Conservation (phyloP, 2,113 vertebrate genomes). For the Hemichromis elongatus region DNA sequence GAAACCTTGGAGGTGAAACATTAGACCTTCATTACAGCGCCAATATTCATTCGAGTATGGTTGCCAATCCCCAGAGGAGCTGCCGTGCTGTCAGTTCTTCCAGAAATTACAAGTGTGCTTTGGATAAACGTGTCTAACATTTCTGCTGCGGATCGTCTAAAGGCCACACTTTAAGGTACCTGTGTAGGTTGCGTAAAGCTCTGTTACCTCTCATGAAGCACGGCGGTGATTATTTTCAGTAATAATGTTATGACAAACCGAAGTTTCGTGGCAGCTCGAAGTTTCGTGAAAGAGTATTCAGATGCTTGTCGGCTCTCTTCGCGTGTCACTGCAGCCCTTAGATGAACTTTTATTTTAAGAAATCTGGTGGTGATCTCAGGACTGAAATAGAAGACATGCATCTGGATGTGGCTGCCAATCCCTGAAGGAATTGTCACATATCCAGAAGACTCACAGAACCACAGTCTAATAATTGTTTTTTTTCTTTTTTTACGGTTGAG, state of each 20-base stretch:
- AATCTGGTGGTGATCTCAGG: not conserved
- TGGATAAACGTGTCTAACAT: not conserved
- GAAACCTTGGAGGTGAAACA: not conserved
- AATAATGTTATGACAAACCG: not conserved
- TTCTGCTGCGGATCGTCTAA: not conserved
- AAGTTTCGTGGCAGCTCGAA: fast-evolving
- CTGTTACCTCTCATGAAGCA: not conserved
- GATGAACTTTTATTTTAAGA: not conserved
- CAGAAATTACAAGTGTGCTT: not conserved
- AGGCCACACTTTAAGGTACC: not conserved
- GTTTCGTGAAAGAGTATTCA: not conserved
- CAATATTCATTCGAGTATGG: not conserved
- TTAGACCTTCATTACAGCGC: not conserved
- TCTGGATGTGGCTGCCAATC: not conserved
- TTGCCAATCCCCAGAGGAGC: not conserved
- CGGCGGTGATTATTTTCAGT: not conserved
- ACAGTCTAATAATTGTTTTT: not conserved
- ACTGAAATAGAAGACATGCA: conserved; percentile 6
- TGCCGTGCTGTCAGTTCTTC: not conserved
- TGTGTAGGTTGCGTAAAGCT: not conserved
- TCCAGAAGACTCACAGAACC: conserved; percentile 1
- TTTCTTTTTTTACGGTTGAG: not conserved
- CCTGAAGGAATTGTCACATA: not conserved
- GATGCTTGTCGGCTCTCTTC: not conserved
- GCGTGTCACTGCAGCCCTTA: not conserved